Evolutionary conservation across 1,140 invertebrate species (phyloP), one percentile per base, ranked within the genome.

Genomic region (Brachionus calyciflorus): DNA sequence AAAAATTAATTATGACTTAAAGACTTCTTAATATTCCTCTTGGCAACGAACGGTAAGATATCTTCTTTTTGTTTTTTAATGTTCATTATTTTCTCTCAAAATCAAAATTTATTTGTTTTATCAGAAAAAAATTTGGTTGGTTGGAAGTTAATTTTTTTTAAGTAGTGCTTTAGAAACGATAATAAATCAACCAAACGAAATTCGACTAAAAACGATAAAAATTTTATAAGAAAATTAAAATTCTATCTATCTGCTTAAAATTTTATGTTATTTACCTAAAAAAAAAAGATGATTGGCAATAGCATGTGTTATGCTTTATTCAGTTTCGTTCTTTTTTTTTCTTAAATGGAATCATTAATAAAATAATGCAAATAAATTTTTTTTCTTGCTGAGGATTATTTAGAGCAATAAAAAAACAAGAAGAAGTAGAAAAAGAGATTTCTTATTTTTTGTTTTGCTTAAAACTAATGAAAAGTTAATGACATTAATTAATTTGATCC

Each of bases 401-500:
- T 30, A 65, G 41, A 65, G 17, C n/a, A 24, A 65, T 19, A 24
- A 37, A 37, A 65, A 12, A 65, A 46, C 5, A n/a, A n/a, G n/a
- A n/a, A n/a, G n/a, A n/a, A n/a, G n/a, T n/a, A n/a, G 14, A 7
- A 46, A 46, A 5, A 37, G 33, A 37, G 9, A 37, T 5, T 37
- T 37, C 9, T 37, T 37, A 37, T 37, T 26, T 7, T 9, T 65
- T 44, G n/a, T n/a, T n/a, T n/a, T n/a, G n/a, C n/a, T n/a, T n/a
- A n/a, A n/a, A n/a, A n/a, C 44, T 65, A 65, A 65, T 65, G 60
- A 65, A 65, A 65, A 65, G 60, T 65, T 65, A 65, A 65, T 65
- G 60, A 65, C 60, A 65, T 46, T 65, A 65, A 65, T 65, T 65
- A 65, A 65, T 65, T 44, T 65, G 24, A 65, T 65, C 60, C 40